Evolutionary conservation across 2,113 vertebrate species (phyloP), one percentile per base, ranked within the genome.

Genomic region (Nothobranchius kuhntae): DNA sequence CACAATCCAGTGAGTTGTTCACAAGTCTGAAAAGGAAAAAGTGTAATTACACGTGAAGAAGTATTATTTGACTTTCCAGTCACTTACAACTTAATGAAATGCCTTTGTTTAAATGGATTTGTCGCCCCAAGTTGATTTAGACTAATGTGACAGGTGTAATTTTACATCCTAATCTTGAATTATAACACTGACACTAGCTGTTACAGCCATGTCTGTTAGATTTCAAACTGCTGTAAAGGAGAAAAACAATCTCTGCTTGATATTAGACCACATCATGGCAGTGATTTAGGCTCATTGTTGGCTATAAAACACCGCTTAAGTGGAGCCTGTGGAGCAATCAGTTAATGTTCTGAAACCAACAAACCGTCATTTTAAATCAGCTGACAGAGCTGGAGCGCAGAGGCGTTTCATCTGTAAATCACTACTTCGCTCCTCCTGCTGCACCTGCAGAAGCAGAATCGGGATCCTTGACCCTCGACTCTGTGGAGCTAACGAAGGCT

Each of bases 271-370:
- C 74, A 65, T 86, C 79, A 82, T 50, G 73, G 54, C 76, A 53
- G 59, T 85, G 77, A 85, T 79, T 88, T 67, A 73, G 36, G 55
- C 68, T 88, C 48, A 86, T 76, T 77, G 73, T 53, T 54, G 45
- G 65, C 73, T 64, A 83, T 87, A 82, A 87, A 86, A 63, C 53
- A 61, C 53, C 13, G 65, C 46, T 1, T 65, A 77, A 84, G 75
- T 71, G 72, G 80, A 82, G 71, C 82, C 63, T 44, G 72, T 58
- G 77, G 77, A 86, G 77, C 65, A 80, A 85, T 89, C 77, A 78
- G 64, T 77, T 84, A 80, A 83, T 86, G 79, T 84, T 82, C 70
- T 52, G 75, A 73, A 78, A 81, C 78, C 74, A 72, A 61, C 75
- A 76, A 75, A 79, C 68, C 51, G 52, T 62, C 60, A 73, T 83